A percentile compares a stretch with the other conserved stretches of the same genome.
Evolutionary conservation across 2,113 vertebrate genomes (phyloP).

Genomic region (Odobenus rosmarus): DNA sequence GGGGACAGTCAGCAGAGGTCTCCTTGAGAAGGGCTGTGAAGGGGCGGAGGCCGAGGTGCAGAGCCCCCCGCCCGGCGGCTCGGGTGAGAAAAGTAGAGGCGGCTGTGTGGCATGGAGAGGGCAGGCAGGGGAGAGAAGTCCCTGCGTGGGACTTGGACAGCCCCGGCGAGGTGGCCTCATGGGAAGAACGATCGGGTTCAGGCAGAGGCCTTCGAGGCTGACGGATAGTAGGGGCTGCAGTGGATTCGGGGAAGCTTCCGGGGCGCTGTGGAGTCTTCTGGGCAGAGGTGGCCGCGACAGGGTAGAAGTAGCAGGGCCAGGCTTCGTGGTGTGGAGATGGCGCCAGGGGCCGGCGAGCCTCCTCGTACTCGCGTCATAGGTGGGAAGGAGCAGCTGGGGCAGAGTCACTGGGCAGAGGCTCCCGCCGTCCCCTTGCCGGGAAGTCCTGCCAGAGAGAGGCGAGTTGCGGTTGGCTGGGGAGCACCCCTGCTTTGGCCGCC

Average conservation of each 20-base stretch:
- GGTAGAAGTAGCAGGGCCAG: neutral
- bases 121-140: neutral
- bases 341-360: accelerated
- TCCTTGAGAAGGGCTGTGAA: neutral
- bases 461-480: accelerated
- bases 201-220: neutral
- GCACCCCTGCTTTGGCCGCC: neutral
- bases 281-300: neutral
- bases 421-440: accelerated
- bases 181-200: neutral
- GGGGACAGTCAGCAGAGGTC: neutral
- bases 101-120: accelerated
- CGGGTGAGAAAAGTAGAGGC: neutral
- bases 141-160: accelerated
- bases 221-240: accelerated
- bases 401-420: accelerated
- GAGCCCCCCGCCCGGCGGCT: neutral
- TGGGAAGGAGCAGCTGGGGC: accelerated
- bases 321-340: neutral
- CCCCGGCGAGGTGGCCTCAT: accelerated
- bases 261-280: no score
- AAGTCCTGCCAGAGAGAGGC: neutral
- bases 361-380: accelerated
- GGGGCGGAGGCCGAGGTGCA: neutral
- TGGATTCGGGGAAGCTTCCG: neutral